These are phyloP conservation scores for Nesoenas mayeri DNA, from an alignment of 2,113 vertebrate species.

Conservation along the genomic window DNA sequence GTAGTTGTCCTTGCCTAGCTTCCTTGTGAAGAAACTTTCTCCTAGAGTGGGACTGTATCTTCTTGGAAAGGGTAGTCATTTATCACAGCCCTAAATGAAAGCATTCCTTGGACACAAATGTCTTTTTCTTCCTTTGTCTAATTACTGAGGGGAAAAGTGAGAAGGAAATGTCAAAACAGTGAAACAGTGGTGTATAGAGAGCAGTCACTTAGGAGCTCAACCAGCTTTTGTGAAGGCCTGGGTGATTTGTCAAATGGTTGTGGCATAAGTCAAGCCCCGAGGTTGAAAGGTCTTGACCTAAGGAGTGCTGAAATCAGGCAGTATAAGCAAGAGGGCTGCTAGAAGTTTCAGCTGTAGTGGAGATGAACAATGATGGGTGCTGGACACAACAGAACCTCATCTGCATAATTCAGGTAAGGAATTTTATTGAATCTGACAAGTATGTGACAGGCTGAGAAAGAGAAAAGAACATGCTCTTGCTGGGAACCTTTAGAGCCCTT, in stretches of 20 bases:
- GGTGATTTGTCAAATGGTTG: conserved; percentile 94
- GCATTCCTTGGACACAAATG: conserved; percentile 91
- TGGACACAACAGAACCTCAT: conserved; percentile 87
- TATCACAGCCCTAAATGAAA: conserved; percentile 97
- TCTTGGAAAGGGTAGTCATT: conserved; percentile 91
- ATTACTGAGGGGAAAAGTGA: conserved; percentile 86
- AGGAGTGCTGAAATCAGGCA: conserved; percentile 87
- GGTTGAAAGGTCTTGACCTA: conserved; percentile 99
- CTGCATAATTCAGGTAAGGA: conserved; percentile 99
- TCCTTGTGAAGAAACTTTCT: conserved; percentile 84
- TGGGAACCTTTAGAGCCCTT: conserved; percentile 82
- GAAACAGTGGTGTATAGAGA: conserved; percentile 82
- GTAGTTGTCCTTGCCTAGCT: conserved; percentile 73
- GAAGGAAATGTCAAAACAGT: conserved; percentile 87
- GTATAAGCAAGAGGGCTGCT: conserved; percentile 82
- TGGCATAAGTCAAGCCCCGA: conserved; percentile 98
- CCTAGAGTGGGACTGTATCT: conserved; percentile 78
- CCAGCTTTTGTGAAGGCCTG: conserved; percentile 86
- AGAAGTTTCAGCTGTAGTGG: conserved; percentile 87
- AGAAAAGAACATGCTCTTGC: conserved; percentile 78
- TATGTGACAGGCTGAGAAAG: conserved; percentile 92
- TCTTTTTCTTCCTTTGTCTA: conserved; percentile 95
- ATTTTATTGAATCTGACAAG: conserved; percentile 98
- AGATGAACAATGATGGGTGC: conserved; percentile 87
- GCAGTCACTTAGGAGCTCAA: conserved; percentile 87